These are phyloP conservation scores for Smittia sp. DNA, from an alignment of 2,888 invertebrate species.

Conservation along the genomic window DNA sequence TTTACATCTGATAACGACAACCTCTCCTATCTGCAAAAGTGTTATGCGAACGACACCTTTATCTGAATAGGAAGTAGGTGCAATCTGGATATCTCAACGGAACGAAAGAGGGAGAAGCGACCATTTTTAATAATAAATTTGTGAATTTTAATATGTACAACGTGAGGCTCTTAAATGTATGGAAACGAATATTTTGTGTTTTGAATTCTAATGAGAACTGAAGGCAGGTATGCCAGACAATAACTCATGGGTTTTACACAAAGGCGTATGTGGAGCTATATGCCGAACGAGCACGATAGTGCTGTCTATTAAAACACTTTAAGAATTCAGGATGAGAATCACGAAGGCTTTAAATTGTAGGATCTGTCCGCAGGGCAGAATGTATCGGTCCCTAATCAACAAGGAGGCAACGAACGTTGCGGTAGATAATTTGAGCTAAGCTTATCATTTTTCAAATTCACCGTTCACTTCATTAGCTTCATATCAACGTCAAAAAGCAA, in stretches of 20 bases:
- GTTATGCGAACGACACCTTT: conserved; percentile 19
- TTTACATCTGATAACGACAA: conserved; percentile 34
- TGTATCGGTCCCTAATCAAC: too few species aligned
- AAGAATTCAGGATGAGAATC: too few species aligned
- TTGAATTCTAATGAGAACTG: conserved; percentile 34
- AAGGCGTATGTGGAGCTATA: not conserved
- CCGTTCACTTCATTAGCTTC: conserved; percentile 21
- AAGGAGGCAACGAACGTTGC: not conserved
- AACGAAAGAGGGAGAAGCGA: not conserved
- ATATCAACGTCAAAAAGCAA: conserved; percentile 7
- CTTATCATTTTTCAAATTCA: conserved; percentile 13
- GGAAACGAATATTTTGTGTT: conserved; percentile 30
- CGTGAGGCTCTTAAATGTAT: conserved; percentile 27
- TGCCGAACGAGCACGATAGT: too few species aligned
- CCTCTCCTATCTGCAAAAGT: not conserved
- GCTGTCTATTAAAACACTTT: too few species aligned
- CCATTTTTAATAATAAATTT: conserved; percentile 37
- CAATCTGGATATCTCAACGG: not conserved
- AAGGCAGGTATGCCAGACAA: not conserved
- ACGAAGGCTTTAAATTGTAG: too few species aligned
- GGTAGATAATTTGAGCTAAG: conserved; percentile 27
- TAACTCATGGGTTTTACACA: conserved; percentile 9
- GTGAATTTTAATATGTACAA: conserved; percentile 32
- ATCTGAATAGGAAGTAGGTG: not conserved
- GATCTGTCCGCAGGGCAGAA: too few species aligned